Evolutionary conservation across 2,888 invertebrate species (phyloP), one percentile per base, ranked within the genome.

Genomic region (Drosophila gaucha): DNA sequence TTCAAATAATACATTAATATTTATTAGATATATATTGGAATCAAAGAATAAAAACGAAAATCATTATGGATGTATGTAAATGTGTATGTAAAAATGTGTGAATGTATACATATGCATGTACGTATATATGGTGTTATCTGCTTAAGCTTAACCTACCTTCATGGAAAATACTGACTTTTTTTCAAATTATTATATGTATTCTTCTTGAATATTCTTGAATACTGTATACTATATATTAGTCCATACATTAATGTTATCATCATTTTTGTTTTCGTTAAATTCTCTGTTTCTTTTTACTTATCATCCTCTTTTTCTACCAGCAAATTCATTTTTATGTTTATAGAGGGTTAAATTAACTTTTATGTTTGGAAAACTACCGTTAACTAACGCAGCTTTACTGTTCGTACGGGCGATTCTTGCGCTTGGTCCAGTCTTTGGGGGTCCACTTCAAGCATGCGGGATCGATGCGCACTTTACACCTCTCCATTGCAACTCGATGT

Each of bases 401-500:
- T 12, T 33, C 14, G 5, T 14, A 3, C 16, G 1, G 24, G 2
- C 33, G 33, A 24, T 16, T 35, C 10, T 16, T 2, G 0, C 98
- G 94, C 92, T 98, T 98, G 38, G 97, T 96, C 99, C 99, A 99
- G 93, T 99, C 99, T 93, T 98, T 99, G 0, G 99, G 98, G 39
- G 97, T 97, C 99, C 99, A 99, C 91, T 99, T 98, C 54, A 99
- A 93, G 92, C 96, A 97, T 92, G 97, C 97, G 0, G 98, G 95
- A 90, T 99, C 99, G 78, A 99, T 99, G 70, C 97, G 94, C 63
- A 98, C 93, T 85, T 94, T 95, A 71, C 97, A 94, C 88, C 96
- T 97, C 74, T 96, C 95, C 96, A 97, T 96, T 0, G 97, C 95
- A 86, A 95, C 95, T 86, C 95, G 94, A 90, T 99, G 98, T 89